A percentile compares a stretch with the other conserved stretches of the same genome.
Evolutionary conservation across 2,113 vertebrate species (phyloP).

Genomic region (Setophaga petechia): DNA sequence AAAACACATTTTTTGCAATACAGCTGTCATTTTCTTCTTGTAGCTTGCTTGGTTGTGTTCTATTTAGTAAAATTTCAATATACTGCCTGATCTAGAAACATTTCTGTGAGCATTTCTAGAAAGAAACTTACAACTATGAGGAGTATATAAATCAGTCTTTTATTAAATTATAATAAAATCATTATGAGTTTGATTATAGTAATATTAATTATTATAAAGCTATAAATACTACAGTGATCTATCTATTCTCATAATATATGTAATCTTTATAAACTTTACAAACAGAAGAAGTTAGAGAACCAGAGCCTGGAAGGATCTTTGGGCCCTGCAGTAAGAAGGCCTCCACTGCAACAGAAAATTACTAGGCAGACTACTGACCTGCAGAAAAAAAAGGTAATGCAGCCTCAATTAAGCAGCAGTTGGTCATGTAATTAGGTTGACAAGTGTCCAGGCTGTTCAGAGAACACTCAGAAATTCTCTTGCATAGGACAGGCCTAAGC

Average conservation of each 20-base stretch:
- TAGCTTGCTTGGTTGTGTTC: neutral
- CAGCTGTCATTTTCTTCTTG: neutral
- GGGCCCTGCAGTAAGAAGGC: neutral
- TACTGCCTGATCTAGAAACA: neutral
- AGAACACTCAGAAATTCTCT: slow-evolving; percentile 35
- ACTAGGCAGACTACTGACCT: neutral
- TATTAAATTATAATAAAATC: neutral
- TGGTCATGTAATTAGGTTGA: slow-evolving; percentile 2
- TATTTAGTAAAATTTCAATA: neutral
- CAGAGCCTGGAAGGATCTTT: neutral
- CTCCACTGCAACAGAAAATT: slow-evolving; percentile 5
- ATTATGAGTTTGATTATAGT: neutral
- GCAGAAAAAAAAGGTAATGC: neutral
- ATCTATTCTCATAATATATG: too few relatives aligned
- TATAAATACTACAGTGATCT: too few relatives aligned
- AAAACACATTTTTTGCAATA: neutral
- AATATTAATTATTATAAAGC: too few relatives aligned
- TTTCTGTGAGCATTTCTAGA: neutral
- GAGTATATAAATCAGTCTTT: neutral
- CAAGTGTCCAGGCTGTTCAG: neutral
- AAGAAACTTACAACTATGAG: neutral
- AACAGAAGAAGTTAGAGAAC: neutral
- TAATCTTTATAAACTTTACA: neutral
- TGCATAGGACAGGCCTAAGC: slow-evolving; percentile 7
- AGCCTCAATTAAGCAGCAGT: neutral